Evolutionary conservation across 2,888 invertebrate species (phyloP), one percentile per base, ranked within the genome.

Genomic region (Macrostomum cliftonense): DNA sequence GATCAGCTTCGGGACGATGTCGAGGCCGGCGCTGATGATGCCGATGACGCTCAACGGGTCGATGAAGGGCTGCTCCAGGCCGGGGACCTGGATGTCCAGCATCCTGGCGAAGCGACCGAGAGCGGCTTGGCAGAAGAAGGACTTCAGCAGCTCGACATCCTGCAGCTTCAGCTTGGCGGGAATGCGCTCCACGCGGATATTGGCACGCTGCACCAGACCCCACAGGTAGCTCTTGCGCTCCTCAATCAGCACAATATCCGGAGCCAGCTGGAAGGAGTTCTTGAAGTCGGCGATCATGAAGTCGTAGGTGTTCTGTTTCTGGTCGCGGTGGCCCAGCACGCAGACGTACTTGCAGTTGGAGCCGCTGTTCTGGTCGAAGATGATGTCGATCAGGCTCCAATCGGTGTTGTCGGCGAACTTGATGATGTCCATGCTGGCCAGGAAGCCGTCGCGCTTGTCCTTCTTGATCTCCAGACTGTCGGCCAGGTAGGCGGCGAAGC

Each of bases 31-130:
- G 14, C 28, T n/a, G n/a, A 43, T 36, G 5, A 36, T 7, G 7
- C 21, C 43, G 28, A 43, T 43, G 28, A 9, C 28, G 9, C 5
- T 28, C 28, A 28, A 7, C 5, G 28, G 28, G 28, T 28, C 28
- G 9, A 28, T 28, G 28, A 7, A 28, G 9, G 28, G 5, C 28
- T 28, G 28, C 14, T 28, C n/a, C 16, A 14, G 5, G 16, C 37
- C 13, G 9, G 45, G 45, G 37, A 45, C 16, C 9, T 37, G 28
- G 20, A 45, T 38, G 17, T 45, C 17, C 17, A 45, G 45, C 45
- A 45, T 45, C 36, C 38, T 45, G 17, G 45, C 45, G 45, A 45
- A 45, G 16, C 45, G 45, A 5, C 37, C 38, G 21, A 45, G 38
- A 19, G 45, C 45, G 36, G 45, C 45, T 4, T 37, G 36, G 38